A percentile compares a stretch with the other conserved stretches of the same genome.
These are phyloP conservation scores for Perdita meconis DNA, from an alignment of 2,888 invertebrate species.

Conservation along the genomic window DNA sequence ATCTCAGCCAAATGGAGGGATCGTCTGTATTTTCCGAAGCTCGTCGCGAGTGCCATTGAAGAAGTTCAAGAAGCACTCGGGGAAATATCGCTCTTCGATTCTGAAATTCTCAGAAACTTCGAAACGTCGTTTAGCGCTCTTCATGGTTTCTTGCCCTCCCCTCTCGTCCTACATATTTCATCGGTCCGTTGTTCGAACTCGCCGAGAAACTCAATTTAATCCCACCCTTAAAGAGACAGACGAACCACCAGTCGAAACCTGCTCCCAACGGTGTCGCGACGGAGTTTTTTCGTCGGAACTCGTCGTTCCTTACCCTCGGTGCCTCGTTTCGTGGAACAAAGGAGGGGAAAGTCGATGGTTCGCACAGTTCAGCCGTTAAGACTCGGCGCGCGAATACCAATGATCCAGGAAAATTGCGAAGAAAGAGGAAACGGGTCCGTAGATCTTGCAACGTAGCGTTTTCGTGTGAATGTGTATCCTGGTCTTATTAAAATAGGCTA, in stretches of 20 bases:
- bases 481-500: background rate
- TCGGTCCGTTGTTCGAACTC: constrained; percentile 55
- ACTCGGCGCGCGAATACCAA: constrained; percentile 66
- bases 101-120: constrained; percentile 57
- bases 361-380: constrained; percentile 51
- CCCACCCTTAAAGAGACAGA: constrained; percentile 45
- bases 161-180: constrained; percentile 61
- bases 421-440: constrained; percentile 30
- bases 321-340: constrained; percentile 34
- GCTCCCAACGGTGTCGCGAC: background rate
- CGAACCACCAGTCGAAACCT: constrained; percentile 13
- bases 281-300: constrained; percentile 33
- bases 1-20: background rate
- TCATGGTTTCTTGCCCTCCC: constrained; percentile 39
- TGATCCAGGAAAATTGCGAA: constrained; percentile 65
- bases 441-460: constrained; percentile 2
- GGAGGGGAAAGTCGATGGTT: constrained; percentile 56
- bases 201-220: constrained; percentile 66
- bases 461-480: constrained; percentile 3
- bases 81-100: constrained; percentile 55
- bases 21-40: background rate
- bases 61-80: constrained; percentile 37
- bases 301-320: constrained; percentile 41
- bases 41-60: constrained; percentile 13
- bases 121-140: constrained; percentile 45